Percentiles rank a stretch among this genome's conserved stretches.
Conservation (phyloP, 2,888 invertebrate genomes). For the Meteorus colon region DNA sequence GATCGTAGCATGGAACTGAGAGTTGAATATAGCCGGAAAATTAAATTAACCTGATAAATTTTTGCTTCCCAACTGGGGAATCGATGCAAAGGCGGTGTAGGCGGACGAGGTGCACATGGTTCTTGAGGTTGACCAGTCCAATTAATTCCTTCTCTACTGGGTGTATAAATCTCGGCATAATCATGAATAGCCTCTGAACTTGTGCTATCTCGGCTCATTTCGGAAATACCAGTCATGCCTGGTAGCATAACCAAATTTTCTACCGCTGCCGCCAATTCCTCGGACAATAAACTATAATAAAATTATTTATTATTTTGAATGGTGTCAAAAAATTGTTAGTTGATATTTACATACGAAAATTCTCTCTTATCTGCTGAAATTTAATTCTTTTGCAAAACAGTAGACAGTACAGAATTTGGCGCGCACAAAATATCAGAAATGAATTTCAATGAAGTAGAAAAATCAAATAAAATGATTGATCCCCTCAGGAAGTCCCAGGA, state of each 20-base stretch:
- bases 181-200: conserved; percentile 82
- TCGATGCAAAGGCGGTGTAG: conserved; percentile 92
- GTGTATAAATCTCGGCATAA: conserved; percentile 95
- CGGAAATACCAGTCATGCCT: conserved; percentile 66
- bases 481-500: conserved; percentile 71
- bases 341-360: conserved; percentile 27
- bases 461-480: conserved; percentile 53
- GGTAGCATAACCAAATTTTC: conserved; percentile 76
- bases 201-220: conserved; percentile 65
- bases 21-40: conserved; percentile 36
- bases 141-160: conserved; percentile 83
- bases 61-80: conserved; percentile 97
- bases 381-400: neutral
- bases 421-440: neutral
- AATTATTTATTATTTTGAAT: conserved; percentile 12
- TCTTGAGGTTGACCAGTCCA: conserved; percentile 74
- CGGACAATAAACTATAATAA: conserved; percentile 67
- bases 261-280: conserved; percentile 77
- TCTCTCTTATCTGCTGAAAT: conserved; percentile 22
- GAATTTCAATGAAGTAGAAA: neutral
- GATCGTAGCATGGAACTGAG: neutral
- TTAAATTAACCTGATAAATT: conserved; percentile 86
- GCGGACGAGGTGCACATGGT: conserved; percentile 78
- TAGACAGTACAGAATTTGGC: neutral
- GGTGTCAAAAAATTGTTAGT: neutral